Percentiles rank a stretch among this genome's conserved stretches.
phyloP scores from a whole-genome alignment of 2,797 vertebrate genomes.

The Perodicticus potto region DNA sequence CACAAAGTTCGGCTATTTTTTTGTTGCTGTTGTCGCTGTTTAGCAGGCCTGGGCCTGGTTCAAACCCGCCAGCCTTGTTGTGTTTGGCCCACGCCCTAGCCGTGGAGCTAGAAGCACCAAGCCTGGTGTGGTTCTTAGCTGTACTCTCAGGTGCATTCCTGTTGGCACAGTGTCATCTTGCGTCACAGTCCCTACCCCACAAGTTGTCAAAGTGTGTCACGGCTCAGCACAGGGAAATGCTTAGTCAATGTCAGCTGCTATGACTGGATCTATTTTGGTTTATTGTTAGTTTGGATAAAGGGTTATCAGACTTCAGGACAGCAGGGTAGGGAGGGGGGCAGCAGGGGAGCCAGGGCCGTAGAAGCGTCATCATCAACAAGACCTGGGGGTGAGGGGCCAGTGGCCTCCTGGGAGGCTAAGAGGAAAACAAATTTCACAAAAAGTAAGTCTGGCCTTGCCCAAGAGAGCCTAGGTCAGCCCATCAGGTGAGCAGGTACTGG shows the following conservation, averaged over 20 bases:
- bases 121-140: background rate
- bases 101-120: too few species aligned
- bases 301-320: background rate
- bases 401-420: background rate
- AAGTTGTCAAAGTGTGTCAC: too few species aligned
- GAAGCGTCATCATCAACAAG: background rate
- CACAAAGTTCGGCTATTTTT: too few species aligned
- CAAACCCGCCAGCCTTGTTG: too few species aligned
- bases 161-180: rapidly evolving
- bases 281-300: background rate
- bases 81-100: too few species aligned
- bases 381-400: background rate
- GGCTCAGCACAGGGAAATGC: background rate
- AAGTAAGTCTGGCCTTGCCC: background rate
- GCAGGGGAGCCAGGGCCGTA: background rate
- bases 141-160: background rate
- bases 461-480: background rate
- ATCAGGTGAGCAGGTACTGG: background rate
- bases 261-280: background rate
- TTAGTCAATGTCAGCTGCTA: rapidly evolving
- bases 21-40: too few species aligned
- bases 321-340: background rate
- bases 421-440: background rate
- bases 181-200: background rate
- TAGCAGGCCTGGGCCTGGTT: too few species aligned